These are phyloP conservation scores for Coturnix japonica DNA, from an alignment of 2,113 vertebrate species.

Conservation along the genomic window DNA sequence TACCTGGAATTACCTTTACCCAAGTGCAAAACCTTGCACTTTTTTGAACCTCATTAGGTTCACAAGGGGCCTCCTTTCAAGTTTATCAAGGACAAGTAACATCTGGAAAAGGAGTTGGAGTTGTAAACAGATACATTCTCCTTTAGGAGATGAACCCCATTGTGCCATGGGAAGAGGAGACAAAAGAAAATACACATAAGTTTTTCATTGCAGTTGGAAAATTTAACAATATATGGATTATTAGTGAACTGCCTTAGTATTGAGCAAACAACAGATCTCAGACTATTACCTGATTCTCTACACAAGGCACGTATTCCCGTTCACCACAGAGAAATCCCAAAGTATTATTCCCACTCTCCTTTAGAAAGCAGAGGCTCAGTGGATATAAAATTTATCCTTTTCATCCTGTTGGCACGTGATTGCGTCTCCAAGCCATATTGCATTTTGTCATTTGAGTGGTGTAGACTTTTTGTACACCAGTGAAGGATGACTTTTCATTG, in stretches of 20 bases:
- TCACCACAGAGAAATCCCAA: neutral
- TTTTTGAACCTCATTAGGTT: too few species aligned
- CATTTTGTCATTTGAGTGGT: neutral
- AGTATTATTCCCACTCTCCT: neutral
- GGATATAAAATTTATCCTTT: neutral
- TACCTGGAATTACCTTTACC: too few species aligned
- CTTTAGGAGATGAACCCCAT: neutral
- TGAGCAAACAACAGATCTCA: neutral
- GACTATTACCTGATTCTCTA: neutral
- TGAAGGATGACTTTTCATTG: conserved; percentile 32
- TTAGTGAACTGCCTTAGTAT: neutral
- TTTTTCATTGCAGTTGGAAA: neutral
- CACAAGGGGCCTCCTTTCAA: too few species aligned
- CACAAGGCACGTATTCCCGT: neutral
- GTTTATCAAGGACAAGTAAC: neutral
- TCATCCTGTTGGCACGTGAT: neutral
- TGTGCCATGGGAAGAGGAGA: neutral
- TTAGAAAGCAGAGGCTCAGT: neutral
- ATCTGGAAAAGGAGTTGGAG: neutral
- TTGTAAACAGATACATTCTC: neutral
- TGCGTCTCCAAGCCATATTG: neutral
- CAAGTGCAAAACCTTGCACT: too few species aligned
- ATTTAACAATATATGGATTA: neutral
- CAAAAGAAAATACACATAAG: neutral
- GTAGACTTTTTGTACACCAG: neutral